Percentiles rank a stretch among this genome's conserved stretches.
Evolutionary conservation across 2,888 invertebrate genomes (phyloP).

Genomic region (Blastobasis adustella): DNA sequence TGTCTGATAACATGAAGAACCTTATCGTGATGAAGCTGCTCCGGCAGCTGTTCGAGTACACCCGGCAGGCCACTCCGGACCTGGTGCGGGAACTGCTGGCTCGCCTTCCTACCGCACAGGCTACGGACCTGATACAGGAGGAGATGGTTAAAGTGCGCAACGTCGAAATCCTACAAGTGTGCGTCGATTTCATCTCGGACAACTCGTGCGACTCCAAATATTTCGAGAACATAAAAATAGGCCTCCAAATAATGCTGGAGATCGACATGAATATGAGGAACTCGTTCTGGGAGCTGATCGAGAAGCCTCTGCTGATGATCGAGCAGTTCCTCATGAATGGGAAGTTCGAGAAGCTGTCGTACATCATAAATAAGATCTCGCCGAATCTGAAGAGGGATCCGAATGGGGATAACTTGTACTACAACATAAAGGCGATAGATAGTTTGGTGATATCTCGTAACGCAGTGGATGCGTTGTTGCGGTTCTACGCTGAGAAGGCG

Average conservation of each 20-base stretch:
- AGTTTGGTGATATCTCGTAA: slow-evolving; percentile 72
- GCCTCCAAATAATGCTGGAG: slow-evolving; percentile 79
- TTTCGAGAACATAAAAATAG: slow-evolving; percentile 78
- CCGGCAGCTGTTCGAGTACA: slow-evolving; percentile 71
- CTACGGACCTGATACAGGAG: slow-evolving; percentile 76
- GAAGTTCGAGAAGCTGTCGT: slow-evolving; percentile 79
- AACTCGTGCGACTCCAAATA: slow-evolving; percentile 62
- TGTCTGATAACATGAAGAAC: slow-evolving; percentile 71
- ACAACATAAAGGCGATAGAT: slow-evolving; percentile 75
- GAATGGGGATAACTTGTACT: slow-evolving; percentile 72
- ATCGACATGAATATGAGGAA: slow-evolving; percentile 73
- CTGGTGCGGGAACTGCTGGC: slow-evolving; percentile 72
- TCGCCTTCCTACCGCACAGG: slow-evolving; percentile 73
- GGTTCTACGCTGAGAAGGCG: slow-evolving; percentile 86
- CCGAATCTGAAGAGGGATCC: slow-evolving; percentile 52
- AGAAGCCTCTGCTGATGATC: slow-evolving; percentile 83
- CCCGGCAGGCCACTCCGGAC: slow-evolving; percentile 53
- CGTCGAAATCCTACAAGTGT: slow-evolving; percentile 77
- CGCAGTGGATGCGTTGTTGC: slow-evolving; percentile 79
- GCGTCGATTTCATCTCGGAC: slow-evolving; percentile 76
- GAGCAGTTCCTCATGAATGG: slow-evolving; percentile 93
- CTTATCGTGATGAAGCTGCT: slow-evolving; percentile 71
- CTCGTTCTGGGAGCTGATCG: slow-evolving; percentile 78
- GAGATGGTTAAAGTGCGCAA: slow-evolving; percentile 78
- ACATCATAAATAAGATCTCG: slow-evolving; percentile 76